Base-by-base conservation (phyloP, 2,888 invertebrate genomes). In the Drosophila kambysellisi region DNA sequence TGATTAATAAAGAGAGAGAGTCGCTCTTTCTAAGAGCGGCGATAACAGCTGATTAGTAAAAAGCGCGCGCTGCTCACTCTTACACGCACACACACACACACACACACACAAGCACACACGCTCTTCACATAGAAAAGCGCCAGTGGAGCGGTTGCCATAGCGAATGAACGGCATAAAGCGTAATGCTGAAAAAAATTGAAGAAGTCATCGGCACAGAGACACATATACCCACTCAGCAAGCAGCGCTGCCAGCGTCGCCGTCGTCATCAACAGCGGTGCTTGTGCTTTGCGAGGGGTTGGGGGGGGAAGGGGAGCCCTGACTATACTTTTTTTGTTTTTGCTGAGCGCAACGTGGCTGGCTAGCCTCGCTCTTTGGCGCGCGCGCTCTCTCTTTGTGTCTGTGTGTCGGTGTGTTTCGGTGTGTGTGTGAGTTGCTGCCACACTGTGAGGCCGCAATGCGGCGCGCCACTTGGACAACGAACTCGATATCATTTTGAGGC, bases 401-500 rank as follows among this genome's bases (percentile, higher is more conserved):
- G 46, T 60, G 60, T 43, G 54, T 51, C 73, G 68, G 67, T 59
- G 30, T 64, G 29, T 29, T 17, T 50, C 52, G 43, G 50, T 51
- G 56, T 57, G 60, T 57, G 59, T 32, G 59, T 63, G 43, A 59
- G 79, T 78, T 85, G 85, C 73, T 78, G 85, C 79, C 80, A 81
- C 86, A 77, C 60, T 69, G 62, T 73, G 79, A 65, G 81, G 81
- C 88, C 87, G 83, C 82, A 78, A 74, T 82, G 85, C 89, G 86
- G 84, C 82, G 85, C 88, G 78, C 70, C 71, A 76, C 82, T 79
- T 88, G 81, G 92, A 92, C 92, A 92, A 92, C 92, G 91, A 92
- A 93, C 92, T 92, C 92, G 91, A 92, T 92, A 92, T 92, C 92
- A 93, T 92, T 93, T 93, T 92, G 92, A 92, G 93, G 92, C 93